Percentiles rank a stretch among this genome's conserved stretches.
Evolutionary conservation across 2,797 vertebrate species (phyloP).

Genomic region (Periparus ater): DNA sequence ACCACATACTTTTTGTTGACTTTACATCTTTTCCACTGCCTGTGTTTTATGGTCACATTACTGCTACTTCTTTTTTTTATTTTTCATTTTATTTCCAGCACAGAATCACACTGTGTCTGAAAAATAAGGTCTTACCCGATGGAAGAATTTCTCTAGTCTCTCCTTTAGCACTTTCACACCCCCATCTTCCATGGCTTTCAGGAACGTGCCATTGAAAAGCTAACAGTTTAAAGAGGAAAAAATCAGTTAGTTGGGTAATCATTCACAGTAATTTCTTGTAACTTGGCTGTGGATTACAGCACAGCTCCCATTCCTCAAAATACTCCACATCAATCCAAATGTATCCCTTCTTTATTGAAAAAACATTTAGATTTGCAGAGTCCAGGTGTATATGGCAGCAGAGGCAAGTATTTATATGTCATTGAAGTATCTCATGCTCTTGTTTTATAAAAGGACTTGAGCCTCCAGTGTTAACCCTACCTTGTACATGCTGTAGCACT

Average conservation of each 20-base stretch:
- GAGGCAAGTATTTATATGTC: neutral
- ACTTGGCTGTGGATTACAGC: neutral
- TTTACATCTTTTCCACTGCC: neutral
- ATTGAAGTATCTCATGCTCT: neutral
- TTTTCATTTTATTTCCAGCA: neutral
- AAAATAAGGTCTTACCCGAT: conserved; percentile 83
- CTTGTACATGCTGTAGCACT: conserved; percentile 99
- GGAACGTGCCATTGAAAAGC: conserved; percentile 97
- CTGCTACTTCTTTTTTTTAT: neutral
- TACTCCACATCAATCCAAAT: neutral
- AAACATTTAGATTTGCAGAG: neutral
- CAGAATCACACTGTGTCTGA: neutral
- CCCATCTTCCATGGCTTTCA: conserved; percentile 89
- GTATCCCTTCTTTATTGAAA: neutral
- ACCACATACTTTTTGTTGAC: neutral
- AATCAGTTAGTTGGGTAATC: neutral
- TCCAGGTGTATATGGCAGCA: neutral
- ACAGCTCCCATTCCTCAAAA: neutral
- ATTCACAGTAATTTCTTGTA: neutral
- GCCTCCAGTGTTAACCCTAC: conserved; percentile 70
- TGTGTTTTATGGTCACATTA: neutral
- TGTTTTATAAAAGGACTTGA: neutral
- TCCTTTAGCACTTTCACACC: conserved; percentile 90
- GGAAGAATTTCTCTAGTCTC: conserved; percentile 97
- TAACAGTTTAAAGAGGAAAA: conserved; percentile 48